A percentile compares a stretch with the other conserved stretches of the same genome.
These are phyloP conservation scores for Pelusios castaneus DNA, from an alignment of 2,113 vertebrate genomes.

Conservation along the genomic window DNA sequence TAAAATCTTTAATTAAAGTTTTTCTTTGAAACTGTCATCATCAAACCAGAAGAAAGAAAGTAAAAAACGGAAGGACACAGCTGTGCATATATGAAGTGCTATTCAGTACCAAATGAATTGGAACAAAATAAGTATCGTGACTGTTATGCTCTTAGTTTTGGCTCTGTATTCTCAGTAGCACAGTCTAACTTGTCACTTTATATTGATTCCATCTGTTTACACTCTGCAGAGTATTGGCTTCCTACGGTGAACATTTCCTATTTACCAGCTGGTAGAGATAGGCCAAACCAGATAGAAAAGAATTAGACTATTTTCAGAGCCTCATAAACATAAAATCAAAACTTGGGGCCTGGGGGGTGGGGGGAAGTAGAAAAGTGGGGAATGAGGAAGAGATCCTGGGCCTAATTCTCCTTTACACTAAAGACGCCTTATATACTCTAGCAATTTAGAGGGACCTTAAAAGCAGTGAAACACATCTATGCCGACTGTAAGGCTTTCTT, in stretches of 20 bases:
- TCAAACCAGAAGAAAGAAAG: conserved; percentile 79
- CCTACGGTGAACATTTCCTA: conserved; percentile 86
- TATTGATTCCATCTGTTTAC: conserved; percentile 88
- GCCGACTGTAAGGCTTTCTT: conserved; percentile 4
- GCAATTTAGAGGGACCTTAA: conserved; percentile 23
- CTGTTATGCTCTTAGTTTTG: conserved; percentile 78
- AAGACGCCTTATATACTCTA: background rate
- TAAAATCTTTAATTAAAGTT: conserved; percentile 87
- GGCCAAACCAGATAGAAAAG: conserved; percentile 84
- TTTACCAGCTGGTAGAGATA: conserved; percentile 87
- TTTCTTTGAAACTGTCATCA: conserved; percentile 82
- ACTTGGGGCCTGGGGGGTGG: conserved; percentile 59
- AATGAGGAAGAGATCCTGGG: background rate
- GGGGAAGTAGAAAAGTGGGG: background rate
- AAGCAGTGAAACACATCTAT: background rate
- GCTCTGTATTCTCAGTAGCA: conserved; percentile 78
- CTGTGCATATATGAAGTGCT: conserved; percentile 81
- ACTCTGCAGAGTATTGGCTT: conserved; percentile 83
- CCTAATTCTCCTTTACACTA: background rate
- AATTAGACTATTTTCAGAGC: conserved; percentile 80
- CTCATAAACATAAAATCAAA: conserved; percentile 76
- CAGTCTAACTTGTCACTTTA: conserved; percentile 86
- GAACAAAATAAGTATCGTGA: conserved; percentile 78
- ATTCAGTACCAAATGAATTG: conserved; percentile 86
- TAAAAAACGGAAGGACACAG: conserved; percentile 78